Base-by-base conservation (phyloP, 2,888 invertebrate genomes). In the Drosophila anomalata region DNA sequence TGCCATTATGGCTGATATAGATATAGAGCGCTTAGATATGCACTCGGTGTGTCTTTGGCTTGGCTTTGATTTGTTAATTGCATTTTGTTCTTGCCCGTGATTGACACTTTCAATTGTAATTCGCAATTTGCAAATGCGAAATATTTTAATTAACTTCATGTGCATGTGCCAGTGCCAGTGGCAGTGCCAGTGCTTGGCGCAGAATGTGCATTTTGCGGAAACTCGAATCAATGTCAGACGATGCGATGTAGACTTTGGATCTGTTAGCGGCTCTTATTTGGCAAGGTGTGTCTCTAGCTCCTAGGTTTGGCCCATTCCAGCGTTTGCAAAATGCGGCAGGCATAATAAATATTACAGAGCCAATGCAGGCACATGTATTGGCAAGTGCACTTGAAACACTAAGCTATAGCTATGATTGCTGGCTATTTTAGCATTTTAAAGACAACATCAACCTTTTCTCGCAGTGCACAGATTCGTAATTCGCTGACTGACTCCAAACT, bases 11-110 rank as follows among this genome's bases (percentile, higher is more conserved):
- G 44, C 22, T 44, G 44, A 44, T 44, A 44, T 44, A 44, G 44
- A 44, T 44, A 24, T 44, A 22, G 50, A 33, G 33, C 17, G 44
- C 22, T 44, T 29, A 17, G 26, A 53, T 22, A 36, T 41, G 31
- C 50, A 58, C 44, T 14, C 26, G 33, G 20, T 46, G 46, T 60
- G 69, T 63, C 44, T 24, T 24, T 24, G 22, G 22, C 22, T 65
- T 60, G 76, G 68, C 72, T 78, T 78, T 59, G 82, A 82, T 85
- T 79, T 72, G 75, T 82, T 81, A 81, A 81, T 81, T 79, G 79
- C 86, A 78, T 75, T 78, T 62, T 54, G 57, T 73, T 79, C 79
- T 58, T 39, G 50, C 66, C 58, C 67, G 22, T 87, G 83, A 83
- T 81, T 83, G 83, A 84, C 87, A 86, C 74, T 51, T 72, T 76